Conservation (phyloP, 2,797 vertebrate genomes). For the Buphagus erythrorhynchus region DNA sequence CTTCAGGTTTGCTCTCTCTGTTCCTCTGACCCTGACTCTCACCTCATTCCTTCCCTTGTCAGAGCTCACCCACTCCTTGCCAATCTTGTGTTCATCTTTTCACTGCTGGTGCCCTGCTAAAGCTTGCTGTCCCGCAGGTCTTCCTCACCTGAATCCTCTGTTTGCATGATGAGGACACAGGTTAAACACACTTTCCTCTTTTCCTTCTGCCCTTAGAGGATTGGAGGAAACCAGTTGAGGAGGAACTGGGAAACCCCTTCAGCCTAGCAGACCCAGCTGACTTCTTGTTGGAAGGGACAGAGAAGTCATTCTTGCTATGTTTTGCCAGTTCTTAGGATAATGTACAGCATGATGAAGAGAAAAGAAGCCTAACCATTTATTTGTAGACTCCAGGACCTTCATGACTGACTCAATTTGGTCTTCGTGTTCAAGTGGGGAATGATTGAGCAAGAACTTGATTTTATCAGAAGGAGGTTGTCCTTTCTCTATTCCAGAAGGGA, state of each 20-base stretch:
- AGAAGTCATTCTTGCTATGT: neutral
- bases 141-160: neutral
- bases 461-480: constrained; percentile 62
- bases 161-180: neutral
- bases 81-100: neutral
- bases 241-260: neutral
- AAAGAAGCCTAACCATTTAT: neutral
- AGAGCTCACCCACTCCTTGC: neutral
- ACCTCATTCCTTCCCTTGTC: neutral
- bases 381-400: constrained; percentile 22
- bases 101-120: neutral
- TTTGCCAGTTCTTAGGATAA: neutral
- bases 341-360: neutral
- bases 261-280: neutral
- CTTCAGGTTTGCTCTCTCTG: neutral
- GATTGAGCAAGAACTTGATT: constrained; percentile 65
- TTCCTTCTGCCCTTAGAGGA: neutral
- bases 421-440: neutral
- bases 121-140: neutral
- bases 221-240: neutral
- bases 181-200: neutral
- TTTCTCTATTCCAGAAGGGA: constrained; percentile 56
- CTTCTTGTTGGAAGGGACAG: neutral
- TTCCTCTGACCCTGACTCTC: neutral
- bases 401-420: constrained; percentile 26